Conservation (phyloP, 2,113 vertebrate genomes). For the Engraulis encrasicolus region DNA sequence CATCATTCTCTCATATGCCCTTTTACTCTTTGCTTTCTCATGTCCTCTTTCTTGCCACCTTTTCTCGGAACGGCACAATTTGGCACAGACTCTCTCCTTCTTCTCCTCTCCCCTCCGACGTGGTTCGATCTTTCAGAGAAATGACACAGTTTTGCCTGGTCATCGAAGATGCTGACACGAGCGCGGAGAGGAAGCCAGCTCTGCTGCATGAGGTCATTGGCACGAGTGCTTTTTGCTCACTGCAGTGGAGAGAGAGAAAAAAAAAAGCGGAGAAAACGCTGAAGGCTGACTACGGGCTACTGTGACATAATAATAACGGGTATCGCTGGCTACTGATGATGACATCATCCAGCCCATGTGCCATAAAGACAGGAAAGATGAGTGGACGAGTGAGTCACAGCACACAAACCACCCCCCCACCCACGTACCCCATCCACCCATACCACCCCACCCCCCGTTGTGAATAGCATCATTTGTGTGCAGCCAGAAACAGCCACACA, state of each 20-base stretch:
- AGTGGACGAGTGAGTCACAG: constrained; percentile 51
- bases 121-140: constrained; percentile 29
- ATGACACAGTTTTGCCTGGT: constrained; percentile 36
- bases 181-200: constrained; percentile 48
- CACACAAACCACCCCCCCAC: no score
- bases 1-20: neutral
- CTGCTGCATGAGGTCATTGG: constrained; percentile 39
- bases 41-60: neutral
- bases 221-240: neutral
- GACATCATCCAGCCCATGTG: constrained; percentile 46
- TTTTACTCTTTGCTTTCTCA: neutral
- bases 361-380: neutral
- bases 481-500: neutral
- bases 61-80: constrained; percentile 31
- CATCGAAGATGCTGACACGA: constrained; percentile 46
- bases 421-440: neutral
- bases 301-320: constrained; percentile 35
- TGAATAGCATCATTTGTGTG: neutral
- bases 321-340: constrained; percentile 26
- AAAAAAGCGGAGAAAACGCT: constrained; percentile 46
- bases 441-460: neutral
- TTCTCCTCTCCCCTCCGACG: no score
- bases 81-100: neutral
- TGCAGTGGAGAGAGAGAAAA: no score
- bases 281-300: constrained; percentile 18